Conservation (phyloP, 2,797 vertebrate genomes). For the Monodelphis domestica region DNA sequence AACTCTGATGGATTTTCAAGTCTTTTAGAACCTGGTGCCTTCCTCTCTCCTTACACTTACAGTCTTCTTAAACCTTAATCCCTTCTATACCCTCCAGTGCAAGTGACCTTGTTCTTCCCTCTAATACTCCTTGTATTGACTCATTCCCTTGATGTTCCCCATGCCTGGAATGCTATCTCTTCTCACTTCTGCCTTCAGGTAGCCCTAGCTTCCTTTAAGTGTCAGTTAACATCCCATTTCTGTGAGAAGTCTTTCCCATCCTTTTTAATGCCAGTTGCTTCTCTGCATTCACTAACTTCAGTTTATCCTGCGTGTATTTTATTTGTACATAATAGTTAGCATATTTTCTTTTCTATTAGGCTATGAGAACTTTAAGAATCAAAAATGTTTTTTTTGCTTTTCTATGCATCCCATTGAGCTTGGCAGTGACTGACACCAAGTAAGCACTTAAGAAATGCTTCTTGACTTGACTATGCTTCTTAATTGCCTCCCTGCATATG, state of each 20-base stretch:
- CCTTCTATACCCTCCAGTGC: background rate
- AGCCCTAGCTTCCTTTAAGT: background rate
- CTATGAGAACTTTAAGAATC: background rate
- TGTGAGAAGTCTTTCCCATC: background rate
- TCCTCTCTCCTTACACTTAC: background rate
- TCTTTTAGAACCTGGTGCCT: background rate
- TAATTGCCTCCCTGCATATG: background rate
- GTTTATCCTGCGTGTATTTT: background rate
- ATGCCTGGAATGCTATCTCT: background rate
- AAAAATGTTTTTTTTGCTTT: background rate
- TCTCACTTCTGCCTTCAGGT: background rate
- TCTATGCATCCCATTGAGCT: background rate
- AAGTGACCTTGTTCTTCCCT: background rate
- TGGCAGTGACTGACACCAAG: background rate
- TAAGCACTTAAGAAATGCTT: background rate
- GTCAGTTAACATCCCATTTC: background rate
- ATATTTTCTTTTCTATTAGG: background rate
- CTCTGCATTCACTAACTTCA: background rate
- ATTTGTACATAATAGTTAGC: background rate
- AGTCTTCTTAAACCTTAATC: background rate
- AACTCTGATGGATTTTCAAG: background rate
- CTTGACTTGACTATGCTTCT: background rate
- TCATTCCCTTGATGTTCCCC: background rate
- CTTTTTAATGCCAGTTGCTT: background rate
- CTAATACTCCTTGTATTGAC: background rate